phyloP scores from a whole-genome alignment of 2,113 vertebrate genomes.

The Psettodes erumei region DNA sequence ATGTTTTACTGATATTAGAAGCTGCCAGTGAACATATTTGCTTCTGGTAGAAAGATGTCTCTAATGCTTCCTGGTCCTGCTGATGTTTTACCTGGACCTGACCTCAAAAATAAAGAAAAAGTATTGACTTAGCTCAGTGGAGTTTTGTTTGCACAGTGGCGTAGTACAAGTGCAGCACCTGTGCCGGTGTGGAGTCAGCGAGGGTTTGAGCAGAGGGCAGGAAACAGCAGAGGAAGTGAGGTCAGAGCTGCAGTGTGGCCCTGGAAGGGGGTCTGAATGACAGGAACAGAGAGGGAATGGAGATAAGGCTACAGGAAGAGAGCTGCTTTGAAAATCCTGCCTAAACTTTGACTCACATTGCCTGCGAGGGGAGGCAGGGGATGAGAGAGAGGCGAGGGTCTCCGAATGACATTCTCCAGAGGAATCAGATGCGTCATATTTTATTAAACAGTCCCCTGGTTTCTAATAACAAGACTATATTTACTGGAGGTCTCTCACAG shows the following conservation, averaged over 20 bases:
- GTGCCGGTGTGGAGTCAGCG: conserved; percentile 3
- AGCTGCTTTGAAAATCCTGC: conserved; percentile 43
- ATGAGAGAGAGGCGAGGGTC: conserved; percentile 8
- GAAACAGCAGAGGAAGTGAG: conserved; percentile 73
- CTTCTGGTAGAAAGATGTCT: neutral
- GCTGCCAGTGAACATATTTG: neutral
- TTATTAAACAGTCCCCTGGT: conserved; percentile 58
- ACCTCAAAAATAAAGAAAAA: conserved; percentile 2
- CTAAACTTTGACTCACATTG: conserved; percentile 34
- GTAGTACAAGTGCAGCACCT: conserved; percentile 36
- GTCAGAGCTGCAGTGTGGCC: conserved; percentile 50
- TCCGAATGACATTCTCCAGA: conserved; percentile 62
- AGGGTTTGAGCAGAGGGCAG: conserved; percentile 48
- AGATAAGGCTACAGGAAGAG: conserved; percentile 67
- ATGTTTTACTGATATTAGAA: no score
- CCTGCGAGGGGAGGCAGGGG: conserved; percentile 3
- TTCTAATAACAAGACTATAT: conserved; percentile 48
- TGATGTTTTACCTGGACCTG: conserved; percentile 16
- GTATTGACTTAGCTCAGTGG: neutral
- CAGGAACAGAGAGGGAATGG: conserved; percentile 62
- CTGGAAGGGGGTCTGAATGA: conserved; percentile 60
- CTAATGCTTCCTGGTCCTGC: neutral
- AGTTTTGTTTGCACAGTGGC: neutral
- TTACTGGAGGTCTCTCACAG: conserved; percentile 29
- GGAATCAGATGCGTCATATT: conserved; percentile 57